Base-by-base conservation (phyloP, 1,140 invertebrate genomes). In the Drosophila paulistorum region DNA sequence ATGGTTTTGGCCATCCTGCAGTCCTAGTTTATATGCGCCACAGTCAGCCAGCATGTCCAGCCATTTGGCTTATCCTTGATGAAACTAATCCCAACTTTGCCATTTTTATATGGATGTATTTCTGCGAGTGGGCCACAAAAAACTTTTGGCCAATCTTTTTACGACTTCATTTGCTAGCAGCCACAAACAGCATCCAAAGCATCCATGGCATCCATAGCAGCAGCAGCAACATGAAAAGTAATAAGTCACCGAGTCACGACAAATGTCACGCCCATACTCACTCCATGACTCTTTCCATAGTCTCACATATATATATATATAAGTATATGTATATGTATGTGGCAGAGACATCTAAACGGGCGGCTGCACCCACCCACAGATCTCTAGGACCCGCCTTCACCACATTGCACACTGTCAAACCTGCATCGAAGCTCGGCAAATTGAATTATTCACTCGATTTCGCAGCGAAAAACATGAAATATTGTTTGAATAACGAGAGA, bases 11-110 rank as follows among this genome's bases (percentile, higher is more conserved):
- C 54, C 58, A 59, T 74, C 54, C 55, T 35, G 55, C 65, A 71
- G 26, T 51, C 58, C 66, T 74, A 54, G 78, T 85, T 84, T 84
- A 84, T 84, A 77, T 84, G 77, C 74, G 45, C 48, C 20, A 23
- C 51, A 45, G 42, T 62, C 58, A 74, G 77, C 42, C 64, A 69
- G 68, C 80, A 79, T 77, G 83, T 83, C 83, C 83, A 87, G 79
- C 83, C 78, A 89, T 85, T 90, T 85, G 86, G 85, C 81, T 90
- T 90, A 90, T 83, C 82, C 82, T 84, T 90, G 86, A 90, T 87
- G 82, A 90, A 90, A 90, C 87, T 90, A 90, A 90, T 90, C 87
- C 87, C 77, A 83, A 81, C 82, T 83, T 79, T 65, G 79, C 72
- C 82, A 90, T 87, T 90, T 90, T 90, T 87, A 90, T 90, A 90